phyloP scores from a whole-genome alignment of 1,140 invertebrate species.

The Condylostylus longicornis region DNA sequence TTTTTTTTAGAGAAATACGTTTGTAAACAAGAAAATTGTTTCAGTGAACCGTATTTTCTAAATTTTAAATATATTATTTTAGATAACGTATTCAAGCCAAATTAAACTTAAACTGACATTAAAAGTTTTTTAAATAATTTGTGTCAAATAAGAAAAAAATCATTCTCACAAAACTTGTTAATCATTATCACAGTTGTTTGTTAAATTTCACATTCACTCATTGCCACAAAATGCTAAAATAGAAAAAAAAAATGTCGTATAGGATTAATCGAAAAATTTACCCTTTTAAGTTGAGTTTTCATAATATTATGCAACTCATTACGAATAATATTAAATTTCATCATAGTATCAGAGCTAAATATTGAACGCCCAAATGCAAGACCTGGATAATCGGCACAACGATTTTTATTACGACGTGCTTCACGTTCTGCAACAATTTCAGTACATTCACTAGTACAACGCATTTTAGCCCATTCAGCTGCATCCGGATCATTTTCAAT shows the following conservation, averaged over 20 bases:
- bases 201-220: neutral
- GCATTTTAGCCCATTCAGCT: constrained; percentile 59
- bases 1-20: too few relatives aligned
- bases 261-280: constrained; percentile 40
- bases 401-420: constrained; percentile 49
- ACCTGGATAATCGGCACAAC: constrained; percentile 83
- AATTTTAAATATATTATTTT: too few relatives aligned
- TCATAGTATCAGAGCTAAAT: constrained; percentile 92
- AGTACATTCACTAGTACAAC: constrained; percentile 73
- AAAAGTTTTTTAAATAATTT: too few relatives aligned
- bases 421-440: constrained; percentile 76
- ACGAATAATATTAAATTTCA: constrained; percentile 92
- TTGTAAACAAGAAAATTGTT: too few relatives aligned
- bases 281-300: constrained; percentile 90
- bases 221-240: neutral
- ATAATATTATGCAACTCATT: constrained; percentile 96
- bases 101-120: too few relatives aligned
- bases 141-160: neutral
- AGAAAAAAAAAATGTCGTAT: neutral
- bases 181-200: neutral
- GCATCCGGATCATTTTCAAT: constrained; percentile 55
- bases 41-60: too few relatives aligned
- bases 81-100: too few relatives aligned
- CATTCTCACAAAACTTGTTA: neutral
- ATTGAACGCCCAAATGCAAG: constrained; percentile 78